Evolutionary conservation across 2,113 vertebrate species (phyloP).

Genomic region (Athene cunicularia): DNA sequence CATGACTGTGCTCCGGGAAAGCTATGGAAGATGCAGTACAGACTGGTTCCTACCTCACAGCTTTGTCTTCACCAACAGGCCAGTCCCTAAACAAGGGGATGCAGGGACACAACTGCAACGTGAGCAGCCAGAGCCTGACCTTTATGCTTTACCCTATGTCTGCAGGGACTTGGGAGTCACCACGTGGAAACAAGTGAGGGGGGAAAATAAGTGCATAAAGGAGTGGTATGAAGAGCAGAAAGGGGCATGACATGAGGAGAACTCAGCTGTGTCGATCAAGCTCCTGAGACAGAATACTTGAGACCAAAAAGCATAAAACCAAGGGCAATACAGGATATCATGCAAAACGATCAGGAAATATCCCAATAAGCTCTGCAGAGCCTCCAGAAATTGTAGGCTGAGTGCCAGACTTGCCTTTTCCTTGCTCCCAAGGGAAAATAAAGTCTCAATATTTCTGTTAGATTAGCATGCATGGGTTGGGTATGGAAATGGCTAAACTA

Average conservation of each 20-base stretch:
- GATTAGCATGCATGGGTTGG: not conserved
- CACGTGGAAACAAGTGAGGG: not conserved
- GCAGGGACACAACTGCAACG: accelerated
- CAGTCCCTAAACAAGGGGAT: not conserved
- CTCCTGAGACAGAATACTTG: not conserved
- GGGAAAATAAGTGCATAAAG: not conserved
- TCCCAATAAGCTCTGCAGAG: not conserved
- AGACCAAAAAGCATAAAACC: not conserved
- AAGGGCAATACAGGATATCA: not conserved
- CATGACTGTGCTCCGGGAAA: not conserved
- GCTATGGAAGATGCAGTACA: not conserved
- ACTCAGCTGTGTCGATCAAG: not conserved
- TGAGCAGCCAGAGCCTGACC: not conserved
- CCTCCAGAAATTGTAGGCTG: not conserved
- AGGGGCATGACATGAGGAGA: accelerated
- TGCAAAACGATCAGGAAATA: not conserved
- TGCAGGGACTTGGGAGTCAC: not conserved
- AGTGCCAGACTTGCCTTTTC: not conserved
- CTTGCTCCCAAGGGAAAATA: not conserved
- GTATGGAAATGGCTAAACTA: not conserved
- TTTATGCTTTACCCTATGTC: not conserved
- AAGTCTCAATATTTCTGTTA: not conserved
- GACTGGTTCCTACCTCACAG: not conserved
- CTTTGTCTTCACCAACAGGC: not conserved
- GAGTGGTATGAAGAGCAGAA: not conserved